phyloP scores from a whole-genome alignment of 2,113 vertebrate genomes.

The Oriolus oriolus region DNA sequence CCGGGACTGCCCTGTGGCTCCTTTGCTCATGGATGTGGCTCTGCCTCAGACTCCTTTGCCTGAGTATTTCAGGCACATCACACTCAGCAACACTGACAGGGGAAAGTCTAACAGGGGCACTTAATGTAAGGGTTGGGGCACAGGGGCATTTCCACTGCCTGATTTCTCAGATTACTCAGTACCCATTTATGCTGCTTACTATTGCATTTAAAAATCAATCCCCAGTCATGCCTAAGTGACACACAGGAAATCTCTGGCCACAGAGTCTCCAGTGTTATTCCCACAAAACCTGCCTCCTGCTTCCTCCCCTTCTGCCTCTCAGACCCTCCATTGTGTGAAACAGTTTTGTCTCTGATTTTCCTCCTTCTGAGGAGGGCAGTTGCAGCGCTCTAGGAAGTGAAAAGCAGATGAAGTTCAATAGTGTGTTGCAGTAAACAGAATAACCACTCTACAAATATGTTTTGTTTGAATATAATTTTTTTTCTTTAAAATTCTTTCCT shows the following conservation, averaged over 20 bases:
- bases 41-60: neutral
- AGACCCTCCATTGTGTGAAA: neutral
- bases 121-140: neutral
- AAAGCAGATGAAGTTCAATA: neutral
- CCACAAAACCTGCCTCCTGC: neutral
- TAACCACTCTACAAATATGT: neutral
- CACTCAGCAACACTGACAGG: neutral
- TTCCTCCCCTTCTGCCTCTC: neutral
- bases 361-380: neutral
- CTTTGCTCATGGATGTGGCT: neutral
- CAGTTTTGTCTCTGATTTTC: neutral
- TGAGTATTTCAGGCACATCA: neutral
- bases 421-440: neutral
- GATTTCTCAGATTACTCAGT: constrained; percentile 4
- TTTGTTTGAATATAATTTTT: neutral
- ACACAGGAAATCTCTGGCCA: neutral
- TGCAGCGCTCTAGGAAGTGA: neutral
- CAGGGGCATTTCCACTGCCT: neutral
- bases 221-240: neutral
- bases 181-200: neutral
- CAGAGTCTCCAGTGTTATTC: neutral
- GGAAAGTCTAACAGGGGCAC: neutral
- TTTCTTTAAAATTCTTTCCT: neutral
- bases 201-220: constrained; percentile 44
- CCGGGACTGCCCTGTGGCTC: neutral